These are phyloP conservation scores for Knipowitschia caucasica DNA, from an alignment of 2,797 vertebrate genomes.

Conservation along the genomic window DNA sequence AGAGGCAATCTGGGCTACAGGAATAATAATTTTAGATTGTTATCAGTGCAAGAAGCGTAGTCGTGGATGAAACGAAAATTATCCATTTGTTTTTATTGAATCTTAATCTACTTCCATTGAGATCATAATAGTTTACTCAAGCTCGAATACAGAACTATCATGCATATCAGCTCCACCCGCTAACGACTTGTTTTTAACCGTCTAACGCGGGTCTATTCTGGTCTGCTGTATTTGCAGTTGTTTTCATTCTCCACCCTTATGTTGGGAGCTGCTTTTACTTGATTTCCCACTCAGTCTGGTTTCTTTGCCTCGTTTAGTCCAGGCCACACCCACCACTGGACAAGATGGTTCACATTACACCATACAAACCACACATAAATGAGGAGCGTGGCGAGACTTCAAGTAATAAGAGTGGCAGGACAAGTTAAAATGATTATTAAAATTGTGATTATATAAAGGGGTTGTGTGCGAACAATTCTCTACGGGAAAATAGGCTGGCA, in stretches of 20 bases:
- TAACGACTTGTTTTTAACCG: conserved; percentile 15
- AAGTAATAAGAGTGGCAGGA: conserved; percentile 1
- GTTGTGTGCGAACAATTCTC: background rate
- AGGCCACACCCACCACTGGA: conserved; percentile 49
- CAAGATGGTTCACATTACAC: conserved; percentile 57
- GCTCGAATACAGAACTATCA: conserved; percentile 19
- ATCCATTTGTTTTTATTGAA: background rate
- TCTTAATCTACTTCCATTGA: background rate
- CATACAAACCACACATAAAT: conserved; percentile 9
- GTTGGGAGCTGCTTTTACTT: conserved; percentile 28
- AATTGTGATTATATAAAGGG: background rate
- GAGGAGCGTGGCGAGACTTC: conserved; percentile 9
- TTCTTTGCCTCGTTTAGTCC: conserved; percentile 50
- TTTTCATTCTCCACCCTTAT: conserved; percentile 40
- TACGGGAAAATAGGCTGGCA: background rate
- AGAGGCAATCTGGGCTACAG: background rate
- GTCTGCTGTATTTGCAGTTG: conserved; percentile 17
- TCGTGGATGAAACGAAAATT: no score
- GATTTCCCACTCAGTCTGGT: conserved; percentile 46
- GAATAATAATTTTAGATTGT: background rate
- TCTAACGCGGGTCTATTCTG: conserved; percentile 35
- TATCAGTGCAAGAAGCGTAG: background rate
- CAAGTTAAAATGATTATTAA: conserved; percentile 8
- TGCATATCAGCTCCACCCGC: conserved; percentile 9
- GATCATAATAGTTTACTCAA: conserved; percentile 33